Base-by-base conservation (phyloP, 1,140 invertebrate species). In the Bombus superbus region DNA sequence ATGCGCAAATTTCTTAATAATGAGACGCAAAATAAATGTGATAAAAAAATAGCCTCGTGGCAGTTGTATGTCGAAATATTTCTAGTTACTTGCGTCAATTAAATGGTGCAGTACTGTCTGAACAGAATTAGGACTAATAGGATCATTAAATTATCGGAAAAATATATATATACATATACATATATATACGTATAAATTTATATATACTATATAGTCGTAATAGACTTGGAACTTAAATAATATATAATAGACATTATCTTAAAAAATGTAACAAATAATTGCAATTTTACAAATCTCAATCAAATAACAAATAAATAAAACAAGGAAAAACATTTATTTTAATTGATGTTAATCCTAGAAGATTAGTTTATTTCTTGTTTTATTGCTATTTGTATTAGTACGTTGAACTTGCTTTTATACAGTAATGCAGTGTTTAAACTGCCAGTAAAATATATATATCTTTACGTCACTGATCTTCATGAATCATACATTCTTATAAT, bases 381-480 rank as follows among this genome's bases (percentile, higher is more conserved):
- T 73, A 44, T 42, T 28, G 40, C 13, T 73, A 42, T 72, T 40
- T n/a, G 1, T 73, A 2, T 73, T 11, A 28, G 25, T n/a, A n/a
- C n/a, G 28, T 72, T 35, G 15, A 66, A 66, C 32, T 66, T 18
- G 32, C 11, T 71, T 47, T 69, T 10, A 28, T 13, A 32, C 1
- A 83, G 13, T 38, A 35, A 32, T 78, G 18, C 38, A 69, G 35
- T 35, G 22, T 47, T 40, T 80, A 28, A 68, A 25, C 28, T 47
- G 40, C 2, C 3, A 42, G 47, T 15, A 38, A 81, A 59, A 75
- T n/a, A 62, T 28, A 28, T 57, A 66, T 75, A 73, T 3, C 18
- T 85, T 53, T 85, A 68, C 84, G 69, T 66, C 59, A 81, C 35
- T 75, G 78, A 74, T 59, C 78, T 74, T 57, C 38, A 42, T 85